Base-by-base conservation (phyloP, 2,797 vertebrate species). In the Pelodytes ibericus region DNA sequence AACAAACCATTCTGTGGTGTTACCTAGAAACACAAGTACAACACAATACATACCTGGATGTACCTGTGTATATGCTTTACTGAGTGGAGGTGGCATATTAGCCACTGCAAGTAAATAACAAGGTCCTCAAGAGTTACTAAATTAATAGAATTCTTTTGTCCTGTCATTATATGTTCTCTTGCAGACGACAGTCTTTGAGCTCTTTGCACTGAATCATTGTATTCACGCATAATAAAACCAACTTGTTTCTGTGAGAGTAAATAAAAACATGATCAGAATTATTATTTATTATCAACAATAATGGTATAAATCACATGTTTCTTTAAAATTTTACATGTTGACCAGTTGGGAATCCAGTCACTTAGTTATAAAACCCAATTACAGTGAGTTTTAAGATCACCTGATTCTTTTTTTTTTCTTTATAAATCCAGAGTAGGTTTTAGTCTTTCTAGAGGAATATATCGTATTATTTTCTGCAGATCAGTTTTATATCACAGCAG, bases 31-130 rank as follows among this genome's bases (percentile, higher is more conserved):
- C 25, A 58, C 26, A 36, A 13, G 29, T 26, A 27, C 29, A 57
- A 13, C 20, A 36, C 13, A 31, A 18, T 57, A 58, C 82, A 82
- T 84, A 94, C 91, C 84, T 81, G 82, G 56, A 93, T 81, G 80
- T 93, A 93, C 81, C 0, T 78, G 72, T 91, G 88, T 76, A 94
- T 67, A 10, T 78, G 83, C 58, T 86, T 86, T 29, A 90, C 79
- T 24, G 89, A 90, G 57, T 89, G 87, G 20, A 95, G 76, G 31
- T 93, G 90, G 71, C 90, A 93, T 78, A 92, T 68, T 59, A 94
- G 80, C 89, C 91, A 91, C 44, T 74, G 84, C 4, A 86, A 88
- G 53, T 92, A 92, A 80, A 94, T 89, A 44, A 84, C 39, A 76
- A 91, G 79, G 27, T 94, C 92, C 44, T 92, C 92, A 79, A 71